Conservation (phyloP, 2,797 vertebrate species). For the Epinephelus coioides region DNA sequence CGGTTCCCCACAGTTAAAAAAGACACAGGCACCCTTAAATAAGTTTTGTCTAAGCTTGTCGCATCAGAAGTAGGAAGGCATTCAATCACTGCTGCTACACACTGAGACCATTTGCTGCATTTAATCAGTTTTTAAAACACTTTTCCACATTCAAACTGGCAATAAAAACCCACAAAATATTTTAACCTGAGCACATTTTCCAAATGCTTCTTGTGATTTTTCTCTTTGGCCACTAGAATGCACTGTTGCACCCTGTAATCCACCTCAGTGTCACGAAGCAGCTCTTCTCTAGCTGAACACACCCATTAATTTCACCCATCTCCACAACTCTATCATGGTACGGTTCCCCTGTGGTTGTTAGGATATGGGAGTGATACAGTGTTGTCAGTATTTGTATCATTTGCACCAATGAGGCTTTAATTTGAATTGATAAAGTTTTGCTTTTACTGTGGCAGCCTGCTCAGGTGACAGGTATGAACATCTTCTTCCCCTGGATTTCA, state of each 20-base stretch:
- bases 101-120: conserved; percentile 17
- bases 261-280: conserved; percentile 22
- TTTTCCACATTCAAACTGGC: background rate
- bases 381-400: conserved; percentile 63
- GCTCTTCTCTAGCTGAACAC: conserved; percentile 41
- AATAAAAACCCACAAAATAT: conserved; percentile 2
- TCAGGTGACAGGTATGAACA: conserved; percentile 65
- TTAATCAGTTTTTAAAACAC: background rate
- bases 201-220: conserved; percentile 17
- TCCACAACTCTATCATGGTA: conserved; percentile 59
- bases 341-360: conserved; percentile 60
- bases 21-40: background rate
- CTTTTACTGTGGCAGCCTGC: conserved; percentile 44
- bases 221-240: conserved; percentile 69
- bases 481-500: conserved; percentile 53
- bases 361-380: conserved; percentile 57
- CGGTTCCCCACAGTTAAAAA: conserved; percentile 6
- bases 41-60: background rate
- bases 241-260: conserved; percentile 77
- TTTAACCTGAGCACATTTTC: background rate
- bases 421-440: conserved; percentile 65
- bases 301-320: conserved; percentile 60
- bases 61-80: background rate
- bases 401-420: conserved; percentile 58
- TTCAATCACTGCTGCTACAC: background rate